Evolutionary conservation across 1,140 invertebrate genomes (phyloP).

Genomic region (Pseudachorutes palmiensis): DNA sequence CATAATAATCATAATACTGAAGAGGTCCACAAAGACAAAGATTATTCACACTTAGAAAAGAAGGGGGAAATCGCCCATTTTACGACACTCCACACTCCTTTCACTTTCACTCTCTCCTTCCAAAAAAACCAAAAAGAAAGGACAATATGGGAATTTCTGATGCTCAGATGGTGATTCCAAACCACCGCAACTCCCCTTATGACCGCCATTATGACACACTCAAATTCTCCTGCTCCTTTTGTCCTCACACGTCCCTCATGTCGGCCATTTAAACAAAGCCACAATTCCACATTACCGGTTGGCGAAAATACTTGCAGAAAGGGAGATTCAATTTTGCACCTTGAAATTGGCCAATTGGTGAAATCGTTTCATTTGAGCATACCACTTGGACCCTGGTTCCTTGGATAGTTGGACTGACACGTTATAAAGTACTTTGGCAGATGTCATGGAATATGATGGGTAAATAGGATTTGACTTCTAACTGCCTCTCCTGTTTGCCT

Average conservation of each 20-base stretch:
- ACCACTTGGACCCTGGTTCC: too few species aligned
- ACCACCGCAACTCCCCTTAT: neutral
- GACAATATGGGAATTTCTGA: neutral
- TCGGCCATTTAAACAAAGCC: too few species aligned
- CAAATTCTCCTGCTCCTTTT: conserved; percentile 19
- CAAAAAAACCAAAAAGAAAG: neutral
- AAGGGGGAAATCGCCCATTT: conserved; percentile 26
- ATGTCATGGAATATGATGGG: too few species aligned
- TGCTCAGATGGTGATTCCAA: neutral
- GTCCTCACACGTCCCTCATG: neutral
- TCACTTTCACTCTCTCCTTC: conserved; percentile 14
- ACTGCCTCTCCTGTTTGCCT: too few species aligned
- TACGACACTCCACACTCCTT: conserved; percentile 35
- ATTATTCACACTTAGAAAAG: conserved; percentile 34
- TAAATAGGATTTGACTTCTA: too few species aligned
- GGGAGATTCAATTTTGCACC: too few species aligned
- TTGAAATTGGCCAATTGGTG: too few species aligned
- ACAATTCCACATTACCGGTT: too few species aligned
- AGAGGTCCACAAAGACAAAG: conserved; percentile 13
- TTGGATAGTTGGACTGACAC: too few species aligned
- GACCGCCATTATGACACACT: conserved; percentile 24
- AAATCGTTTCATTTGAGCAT: too few species aligned
- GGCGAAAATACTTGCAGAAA: too few species aligned
- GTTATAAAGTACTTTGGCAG: too few species aligned
- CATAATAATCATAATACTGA: conserved; percentile 13